A percentile compares a stretch with the other conserved stretches of the same genome.
Conservation (phyloP, 2,797 vertebrate genomes). For the Premnoplex brunnescens region DNA sequence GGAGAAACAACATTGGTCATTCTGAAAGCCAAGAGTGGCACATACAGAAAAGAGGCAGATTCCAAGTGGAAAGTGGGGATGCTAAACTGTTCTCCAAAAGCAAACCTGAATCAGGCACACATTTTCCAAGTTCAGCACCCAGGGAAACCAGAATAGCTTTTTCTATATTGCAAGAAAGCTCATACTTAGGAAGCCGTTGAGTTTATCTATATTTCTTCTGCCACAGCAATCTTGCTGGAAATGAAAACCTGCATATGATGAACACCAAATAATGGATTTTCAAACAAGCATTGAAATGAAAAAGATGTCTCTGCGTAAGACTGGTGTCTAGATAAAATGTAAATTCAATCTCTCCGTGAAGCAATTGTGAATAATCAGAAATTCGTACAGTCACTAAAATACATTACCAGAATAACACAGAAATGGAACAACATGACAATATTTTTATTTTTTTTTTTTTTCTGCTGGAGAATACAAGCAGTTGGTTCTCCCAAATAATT, state of each 20-base stretch:
- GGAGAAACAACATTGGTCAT: not conserved
- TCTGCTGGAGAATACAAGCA: not conserved
- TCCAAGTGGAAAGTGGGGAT: not conserved
- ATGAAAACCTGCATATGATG: constrained; percentile 19
- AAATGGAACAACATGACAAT: constrained; percentile 9
- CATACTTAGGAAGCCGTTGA: not conserved
- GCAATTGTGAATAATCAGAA: constrained; percentile 52
- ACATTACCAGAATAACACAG: constrained; percentile 10
- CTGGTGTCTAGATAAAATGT: constrained; percentile 54
- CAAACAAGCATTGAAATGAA: constrained; percentile 41
- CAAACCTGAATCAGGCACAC: not conserved
- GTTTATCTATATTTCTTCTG: constrained; percentile 22
- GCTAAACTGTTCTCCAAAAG: not conserved
- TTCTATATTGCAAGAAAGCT: not conserved
- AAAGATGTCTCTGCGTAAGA: constrained; percentile 41
- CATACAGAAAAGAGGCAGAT: not conserved
- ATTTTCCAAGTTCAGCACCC: not conserved
- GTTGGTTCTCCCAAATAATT: constrained; percentile 8
- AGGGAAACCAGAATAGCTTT: not conserved
- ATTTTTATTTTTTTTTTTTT: not conserved
- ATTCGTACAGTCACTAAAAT: constrained; percentile 26
- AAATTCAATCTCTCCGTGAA: constrained; percentile 40
- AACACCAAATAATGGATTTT: constrained; percentile 63
- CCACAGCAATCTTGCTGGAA: constrained; percentile 34
- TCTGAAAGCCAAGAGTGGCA: not conserved